Evolutionary conservation across 2,888 invertebrate genomes (phyloP), one percentile per base, ranked within the genome.

Genomic region (Xiphydria camelus): DNA sequence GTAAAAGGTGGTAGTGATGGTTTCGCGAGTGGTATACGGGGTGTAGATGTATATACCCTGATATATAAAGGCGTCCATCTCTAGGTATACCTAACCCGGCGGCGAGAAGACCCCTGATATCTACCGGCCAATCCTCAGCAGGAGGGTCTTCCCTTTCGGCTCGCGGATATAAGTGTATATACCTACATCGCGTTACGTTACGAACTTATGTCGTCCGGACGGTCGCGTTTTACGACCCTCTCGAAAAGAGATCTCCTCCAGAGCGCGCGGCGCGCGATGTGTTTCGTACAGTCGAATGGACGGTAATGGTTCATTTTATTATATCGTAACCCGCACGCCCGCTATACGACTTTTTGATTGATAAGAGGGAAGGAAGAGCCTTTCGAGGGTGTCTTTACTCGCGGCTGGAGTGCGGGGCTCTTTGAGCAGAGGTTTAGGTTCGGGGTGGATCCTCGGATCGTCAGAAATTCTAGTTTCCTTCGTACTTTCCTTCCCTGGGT

Each of bases 181-280:
- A 39, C 25, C n/a, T 36, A 25, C 42, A 39, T 48, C 48, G 41
- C 32, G 47, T 51, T 47, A 51, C 41, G 42, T 41, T 32, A 47
- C 29, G 59, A 61, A 57, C 64, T 64, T 59, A 64, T 61, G 61
- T 61, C 57, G 57, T 45, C 49, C 59, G 63, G 62, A 61, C 61
- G 62, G 57, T 41, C 61, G 55, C 62, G 59, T 64, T 70, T 69
- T 70, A 70, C 66, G 69, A 70, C 41, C 45, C 40, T 23, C 33
- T 50, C 39, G 21, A 39, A 19, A n/a, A 39, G 35, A 29, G 29
- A 29, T 29, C 26, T 46, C 29, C 37, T 23, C 26, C 15, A 29
- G 26, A 23, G 47, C 44, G 19, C 20, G 22, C 40, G 46, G 14
- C 19, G 18, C n/a, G 17, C 10, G 29, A 36, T 29, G 35, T 42